Conservation (phyloP, 2,797 vertebrate species). For the Gymnocypris eckloni region DNA sequence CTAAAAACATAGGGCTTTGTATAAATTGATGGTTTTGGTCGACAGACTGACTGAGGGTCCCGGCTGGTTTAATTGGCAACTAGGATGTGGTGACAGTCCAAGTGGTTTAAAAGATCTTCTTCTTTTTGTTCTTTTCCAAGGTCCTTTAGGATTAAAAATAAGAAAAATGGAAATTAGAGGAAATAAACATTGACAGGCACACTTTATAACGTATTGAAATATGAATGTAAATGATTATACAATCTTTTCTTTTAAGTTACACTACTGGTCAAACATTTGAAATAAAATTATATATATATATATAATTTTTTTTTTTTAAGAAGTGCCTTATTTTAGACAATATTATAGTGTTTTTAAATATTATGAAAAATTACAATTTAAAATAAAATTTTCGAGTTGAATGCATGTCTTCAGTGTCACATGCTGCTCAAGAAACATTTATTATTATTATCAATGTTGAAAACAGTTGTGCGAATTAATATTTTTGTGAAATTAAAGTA, state of each 20-base stretch:
- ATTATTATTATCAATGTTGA: background rate
- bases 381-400: background rate
- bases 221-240: background rate
- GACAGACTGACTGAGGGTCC: conserved; percentile 82
- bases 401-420: background rate
- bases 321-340: background rate
- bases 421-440: background rate
- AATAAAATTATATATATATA: background rate
- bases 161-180: background rate
- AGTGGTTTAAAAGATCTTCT: conserved; percentile 94
- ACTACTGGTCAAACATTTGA: background rate
- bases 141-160: conserved; percentile 77
- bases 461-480: background rate
- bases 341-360: background rate
- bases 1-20: background rate
- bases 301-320: too few species aligned
- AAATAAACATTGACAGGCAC: background rate
- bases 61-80: conserved; percentile 87
- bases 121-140: conserved; percentile 99
- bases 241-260: background rate
- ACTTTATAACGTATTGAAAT: background rate
- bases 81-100: conserved; percentile 77
- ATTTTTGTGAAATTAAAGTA: background rate
- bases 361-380: background rate
- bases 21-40: conserved; percentile 38